A percentile compares a stretch with the other conserved stretches of the same genome.
phyloP scores from a whole-genome alignment of 1,140 invertebrate genomes.

The Cylas formicarius region DNA sequence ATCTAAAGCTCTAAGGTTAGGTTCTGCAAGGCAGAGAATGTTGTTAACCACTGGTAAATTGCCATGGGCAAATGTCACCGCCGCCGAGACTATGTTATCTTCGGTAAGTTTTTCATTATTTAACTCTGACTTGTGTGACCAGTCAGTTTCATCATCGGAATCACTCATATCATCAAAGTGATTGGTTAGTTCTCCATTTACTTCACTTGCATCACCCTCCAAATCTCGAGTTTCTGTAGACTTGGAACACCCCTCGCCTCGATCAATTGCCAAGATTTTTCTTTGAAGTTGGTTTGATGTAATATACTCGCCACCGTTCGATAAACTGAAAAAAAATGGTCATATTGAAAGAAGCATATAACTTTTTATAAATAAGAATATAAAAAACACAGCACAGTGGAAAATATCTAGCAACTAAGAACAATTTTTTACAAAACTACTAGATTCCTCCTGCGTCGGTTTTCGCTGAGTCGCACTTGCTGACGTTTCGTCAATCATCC shows the following conservation, averaged over 20 bases:
- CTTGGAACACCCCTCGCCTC: conserved; percentile 40
- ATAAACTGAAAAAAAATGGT: conserved; percentile 49
- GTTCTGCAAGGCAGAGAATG: conserved; percentile 61
- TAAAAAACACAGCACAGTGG: no score
- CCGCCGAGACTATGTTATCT: conserved; percentile 70
- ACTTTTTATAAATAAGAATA: no score
- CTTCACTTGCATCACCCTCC: conserved; percentile 31
- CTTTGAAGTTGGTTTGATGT: conserved; percentile 69
- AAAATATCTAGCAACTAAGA: no score
- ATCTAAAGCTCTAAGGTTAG: conserved; percentile 54
- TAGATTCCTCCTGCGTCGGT: no score
- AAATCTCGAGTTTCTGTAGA: conserved; percentile 34
- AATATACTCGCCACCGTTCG: conserved; percentile 78
- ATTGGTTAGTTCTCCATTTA: conserved; percentile 30
- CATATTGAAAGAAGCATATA: no score
- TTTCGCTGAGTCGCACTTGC: no score
- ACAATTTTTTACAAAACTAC: no score
- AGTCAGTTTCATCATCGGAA: conserved; percentile 37
- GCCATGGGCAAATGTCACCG: conserved; percentile 70
- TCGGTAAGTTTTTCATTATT: conserved; percentile 69
- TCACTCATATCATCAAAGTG: conserved; percentile 28
- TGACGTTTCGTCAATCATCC: no score
- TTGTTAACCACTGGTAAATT: conserved; percentile 67
- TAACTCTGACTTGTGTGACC: conserved; percentile 42
- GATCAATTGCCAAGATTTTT: conserved; percentile 59